Percentiles rank a stretch among this genome's conserved stretches.
phyloP scores from a whole-genome alignment of 1,140 invertebrate species.

The Bicyclus anynana region DNA sequence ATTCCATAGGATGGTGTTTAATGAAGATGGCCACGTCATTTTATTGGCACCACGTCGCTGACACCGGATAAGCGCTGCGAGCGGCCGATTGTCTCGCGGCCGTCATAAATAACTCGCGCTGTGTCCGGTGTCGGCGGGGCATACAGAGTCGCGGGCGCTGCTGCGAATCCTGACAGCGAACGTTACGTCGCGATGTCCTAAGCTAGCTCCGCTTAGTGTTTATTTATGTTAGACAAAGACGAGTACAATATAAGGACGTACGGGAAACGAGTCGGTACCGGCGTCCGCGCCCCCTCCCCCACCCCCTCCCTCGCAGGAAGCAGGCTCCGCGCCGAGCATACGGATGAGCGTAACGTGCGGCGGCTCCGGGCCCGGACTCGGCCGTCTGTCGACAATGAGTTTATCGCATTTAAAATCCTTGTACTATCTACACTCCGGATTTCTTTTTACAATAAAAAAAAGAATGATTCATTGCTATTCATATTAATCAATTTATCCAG shows the following conservation, averaged over 20 bases:
- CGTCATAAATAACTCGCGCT: conserved; percentile 69
- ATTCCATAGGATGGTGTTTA: conserved; percentile 64
- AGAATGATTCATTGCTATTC: conserved; percentile 37
- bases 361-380: conserved; percentile 29
- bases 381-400: conserved; percentile 36
- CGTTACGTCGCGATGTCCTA: not conserved
- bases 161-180: conserved; percentile 24
- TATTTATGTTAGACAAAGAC: conserved; percentile 31
- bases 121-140: conserved; percentile 60
- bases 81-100: conserved; percentile 67
- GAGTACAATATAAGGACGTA: conserved; percentile 21
- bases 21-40: conserved; percentile 69
- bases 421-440: conserved; percentile 26
- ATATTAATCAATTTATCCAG: conserved; percentile 54
- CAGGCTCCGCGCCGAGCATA: conserved; percentile 61
- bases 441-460: conserved; percentile 41
- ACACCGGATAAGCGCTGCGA: conserved; percentile 66
- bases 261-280: conserved; percentile 37
- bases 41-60: conserved; percentile 63
- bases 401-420: conserved; percentile 30
- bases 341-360: conserved; percentile 54
- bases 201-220: conserved; percentile 14
- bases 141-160: conserved; percentile 50
- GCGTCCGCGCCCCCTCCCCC: conserved; percentile 38
- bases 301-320: conserved; percentile 49